These are phyloP conservation scores for Seira musarum DNA, from an alignment of 2,888 invertebrate genomes.

Conservation along the genomic window DNA sequence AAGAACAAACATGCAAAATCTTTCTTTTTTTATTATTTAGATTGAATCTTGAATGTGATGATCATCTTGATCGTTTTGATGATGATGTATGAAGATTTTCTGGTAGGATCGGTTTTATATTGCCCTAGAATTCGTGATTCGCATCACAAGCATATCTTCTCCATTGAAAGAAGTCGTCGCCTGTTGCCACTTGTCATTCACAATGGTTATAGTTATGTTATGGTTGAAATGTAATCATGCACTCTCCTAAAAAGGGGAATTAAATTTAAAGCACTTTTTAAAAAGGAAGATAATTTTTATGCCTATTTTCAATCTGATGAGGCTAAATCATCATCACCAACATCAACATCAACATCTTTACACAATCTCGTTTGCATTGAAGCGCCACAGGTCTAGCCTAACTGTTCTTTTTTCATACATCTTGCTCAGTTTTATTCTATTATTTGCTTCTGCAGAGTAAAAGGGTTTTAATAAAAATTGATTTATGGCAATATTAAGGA, in stretches of 20 bases:
- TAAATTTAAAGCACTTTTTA: neutral
- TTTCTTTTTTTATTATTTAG: no score
- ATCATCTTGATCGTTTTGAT: no score
- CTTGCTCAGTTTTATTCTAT: neutral
- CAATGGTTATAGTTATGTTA: neutral
- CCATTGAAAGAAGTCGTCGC: neutral
- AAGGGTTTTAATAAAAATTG: neutral
- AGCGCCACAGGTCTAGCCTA: neutral
- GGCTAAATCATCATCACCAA: no score
- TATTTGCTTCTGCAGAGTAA: neutral
- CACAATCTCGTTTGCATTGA: no score
- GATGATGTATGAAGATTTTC: neutral
- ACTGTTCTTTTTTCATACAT: neutral
- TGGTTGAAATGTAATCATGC: no score
- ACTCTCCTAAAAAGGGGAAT: neutral
- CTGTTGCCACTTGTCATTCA: constrained; percentile 15
- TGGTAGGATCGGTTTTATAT: constrained; percentile 28
- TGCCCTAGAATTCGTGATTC: constrained; percentile 47
- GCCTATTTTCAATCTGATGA: neutral
- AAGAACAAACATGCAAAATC: neutral
- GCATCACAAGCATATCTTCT: neutral
- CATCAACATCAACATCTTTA: no score
- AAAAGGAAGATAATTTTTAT: neutral
- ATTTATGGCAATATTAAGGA: neutral
- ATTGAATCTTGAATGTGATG: no score